Percentiles rank a stretch among this genome's conserved stretches.
These are phyloP conservation scores for Hippopotamyrus pictus DNA, from an alignment of 2,797 vertebrate species.

Conservation along the genomic window DNA sequence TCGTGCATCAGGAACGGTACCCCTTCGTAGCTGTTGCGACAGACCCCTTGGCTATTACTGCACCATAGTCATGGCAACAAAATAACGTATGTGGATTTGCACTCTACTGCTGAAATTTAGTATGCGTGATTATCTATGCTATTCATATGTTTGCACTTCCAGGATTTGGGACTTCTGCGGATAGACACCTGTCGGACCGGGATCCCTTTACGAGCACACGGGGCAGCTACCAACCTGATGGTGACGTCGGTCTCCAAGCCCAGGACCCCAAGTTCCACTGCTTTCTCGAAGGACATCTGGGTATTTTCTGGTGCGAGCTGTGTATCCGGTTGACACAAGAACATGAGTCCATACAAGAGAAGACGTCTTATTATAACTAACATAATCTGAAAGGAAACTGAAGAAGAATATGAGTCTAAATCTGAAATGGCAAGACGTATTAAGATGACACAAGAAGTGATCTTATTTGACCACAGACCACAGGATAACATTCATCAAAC, in stretches of 20 bases:
- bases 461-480: background rate
- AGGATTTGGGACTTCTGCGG: background rate
- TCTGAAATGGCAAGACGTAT: background rate
- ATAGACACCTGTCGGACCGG: background rate
- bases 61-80: background rate
- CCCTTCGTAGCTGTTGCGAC: slow-evolving; percentile 62
- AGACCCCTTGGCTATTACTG: background rate
- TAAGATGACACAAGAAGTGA: background rate
- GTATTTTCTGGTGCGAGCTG: slow-evolving; percentile 87
- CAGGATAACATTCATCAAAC: background rate
- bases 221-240: slow-evolving; percentile 65
- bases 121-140: background rate
- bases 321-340: background rate
- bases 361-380: background rate
- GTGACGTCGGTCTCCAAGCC: slow-evolving; percentile 80
- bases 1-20: slow-evolving; percentile 92
- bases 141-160: background rate
- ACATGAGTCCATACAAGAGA: background rate
- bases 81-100: background rate
- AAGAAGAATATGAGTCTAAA: background rate
- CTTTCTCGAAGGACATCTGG: slow-evolving; percentile 83
- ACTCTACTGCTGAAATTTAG: background rate
- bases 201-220: background rate
- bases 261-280: slow-evolving; percentile 65
- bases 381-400: background rate